Evolutionary conservation across 2,888 invertebrate genomes (phyloP), one percentile per base, ranked within the genome.

Genomic region (Tortricodes alternella): DNA sequence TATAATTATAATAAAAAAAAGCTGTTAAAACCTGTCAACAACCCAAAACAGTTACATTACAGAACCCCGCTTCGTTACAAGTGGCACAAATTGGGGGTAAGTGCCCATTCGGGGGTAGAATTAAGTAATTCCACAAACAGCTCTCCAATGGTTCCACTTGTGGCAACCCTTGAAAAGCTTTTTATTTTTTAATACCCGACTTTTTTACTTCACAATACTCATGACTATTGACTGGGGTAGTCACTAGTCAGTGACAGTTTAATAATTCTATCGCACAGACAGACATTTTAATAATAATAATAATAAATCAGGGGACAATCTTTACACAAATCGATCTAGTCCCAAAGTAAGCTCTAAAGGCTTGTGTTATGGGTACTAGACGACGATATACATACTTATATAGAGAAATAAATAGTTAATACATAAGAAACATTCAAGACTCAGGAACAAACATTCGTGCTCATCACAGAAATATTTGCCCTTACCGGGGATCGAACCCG

Each of bases 71-170:
- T 13, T 16, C 34, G 32, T 13, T 23, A 29, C 52, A 68, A 71
- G 60, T 62, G 61, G 61, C 64, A 41, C 55, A 69, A 71, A 72
- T 71, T 70, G 67, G 63, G 69, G 62, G 66, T 74, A 74, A 79
- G 78, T 71, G 76, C 71, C 65, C 66, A 67, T 71, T 74, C 70
- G 63, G 41, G 52, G 53, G 53, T 52, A 44, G 56, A 60, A 59
- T 59, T 50, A 50, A 68, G 71, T 69, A 71, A 73, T 76, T 73
- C 65, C 21, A 44, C 49, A 43, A 56, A 50, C 56, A 39, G 34
- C 64, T 62, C 67, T 61, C 63, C 67, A 58, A 35, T 53, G 43
- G 32, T 41, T 51, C 48, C 53, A 56, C 56, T 56, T 56, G 56
- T 41, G 55, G 41, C 46, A 53, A 53, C 53, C 16, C 53, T 58